Evolutionary conservation across 2,888 invertebrate genomes (phyloP).

Genomic region (Auanema sp.): DNA sequence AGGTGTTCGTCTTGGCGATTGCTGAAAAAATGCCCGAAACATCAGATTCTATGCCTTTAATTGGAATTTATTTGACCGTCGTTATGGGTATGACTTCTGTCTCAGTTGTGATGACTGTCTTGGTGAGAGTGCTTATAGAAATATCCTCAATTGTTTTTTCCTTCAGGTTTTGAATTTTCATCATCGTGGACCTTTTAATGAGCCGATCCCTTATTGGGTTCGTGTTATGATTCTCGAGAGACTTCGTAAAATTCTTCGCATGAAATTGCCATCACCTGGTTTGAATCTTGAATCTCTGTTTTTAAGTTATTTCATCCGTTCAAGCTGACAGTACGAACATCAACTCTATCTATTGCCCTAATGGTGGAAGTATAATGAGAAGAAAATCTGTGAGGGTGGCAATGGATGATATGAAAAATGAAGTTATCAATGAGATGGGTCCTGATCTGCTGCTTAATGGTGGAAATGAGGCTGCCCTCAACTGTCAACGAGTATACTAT

Average conservation of each 20-base stretch:
- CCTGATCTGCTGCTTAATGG: slow-evolving; percentile 16
- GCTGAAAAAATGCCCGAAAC: slow-evolving; percentile 72
- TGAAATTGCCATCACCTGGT: slow-evolving; percentile 41
- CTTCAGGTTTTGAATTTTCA: slow-evolving; percentile 70
- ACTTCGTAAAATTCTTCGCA: slow-evolving; percentile 43
- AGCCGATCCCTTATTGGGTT: slow-evolving; percentile 68
- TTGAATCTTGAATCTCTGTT: not conserved
- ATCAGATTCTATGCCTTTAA: slow-evolving; percentile 69
- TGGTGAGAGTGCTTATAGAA: slow-evolving; percentile 17
- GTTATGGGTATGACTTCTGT: slow-evolving; percentile 72
- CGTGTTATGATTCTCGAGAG: slow-evolving; percentile 61
- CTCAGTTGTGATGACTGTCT: slow-evolving; percentile 65
- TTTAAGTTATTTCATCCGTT: not conserved
- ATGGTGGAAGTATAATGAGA: slow-evolving; percentile 20
- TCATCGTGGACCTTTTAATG: slow-evolving; percentile 69
- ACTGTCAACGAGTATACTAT: not conserved
- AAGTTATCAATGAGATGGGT: slow-evolving; percentile 9
- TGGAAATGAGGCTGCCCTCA: not conserved
- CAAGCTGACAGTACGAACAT: not conserved
- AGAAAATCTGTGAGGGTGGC: slow-evolving; percentile 22
- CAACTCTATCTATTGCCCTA: not conserved
- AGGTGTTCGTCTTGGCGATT: slow-evolving; percentile 69
- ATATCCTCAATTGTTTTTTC: not conserved
- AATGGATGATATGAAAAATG: slow-evolving; percentile 22
- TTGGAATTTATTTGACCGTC: slow-evolving; percentile 69